Conservation (phyloP, 2,797 vertebrate genomes). For the Denticeps clupeoides region DNA sequence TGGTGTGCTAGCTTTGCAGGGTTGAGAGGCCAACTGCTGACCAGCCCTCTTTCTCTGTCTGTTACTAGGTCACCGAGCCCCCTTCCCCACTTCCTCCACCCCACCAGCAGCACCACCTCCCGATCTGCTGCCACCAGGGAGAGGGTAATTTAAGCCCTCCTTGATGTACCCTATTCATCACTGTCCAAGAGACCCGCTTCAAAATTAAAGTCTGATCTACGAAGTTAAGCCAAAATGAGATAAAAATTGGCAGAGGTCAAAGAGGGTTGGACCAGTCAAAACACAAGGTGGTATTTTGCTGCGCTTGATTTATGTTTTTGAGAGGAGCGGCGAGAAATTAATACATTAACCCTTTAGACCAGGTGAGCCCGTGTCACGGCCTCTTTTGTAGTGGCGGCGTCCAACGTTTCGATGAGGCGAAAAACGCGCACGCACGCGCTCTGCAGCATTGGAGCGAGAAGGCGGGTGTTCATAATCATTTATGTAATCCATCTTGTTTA, state of each 20-base stretch:
- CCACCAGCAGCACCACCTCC: conserved; percentile 39
- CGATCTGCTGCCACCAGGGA: conserved; percentile 73
- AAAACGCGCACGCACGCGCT: not conserved
- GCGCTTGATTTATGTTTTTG: conserved; percentile 68
- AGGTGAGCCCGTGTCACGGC: conserved; percentile 14
- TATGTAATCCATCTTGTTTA: no score
- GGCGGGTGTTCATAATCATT: no score
- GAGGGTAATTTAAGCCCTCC: conserved; percentile 88
- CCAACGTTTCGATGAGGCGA: not conserved
- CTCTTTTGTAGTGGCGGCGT: conserved; percentile 2
- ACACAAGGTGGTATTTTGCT: conserved; percentile 66
- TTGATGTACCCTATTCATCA: conserved; percentile 98
- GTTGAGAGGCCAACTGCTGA: conserved; percentile 76
- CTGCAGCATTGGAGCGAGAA: no score
- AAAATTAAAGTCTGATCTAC: conserved; percentile 99
- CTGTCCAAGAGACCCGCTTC: conserved; percentile 81
- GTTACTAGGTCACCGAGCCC: conserved; percentile 62
- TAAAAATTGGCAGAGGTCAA: conserved; percentile 96
- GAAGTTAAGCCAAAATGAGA: conserved; percentile 97
- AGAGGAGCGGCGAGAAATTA: conserved; percentile 42
- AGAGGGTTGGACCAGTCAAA: conserved; percentile 71
- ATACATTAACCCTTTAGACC: conserved; percentile 25
- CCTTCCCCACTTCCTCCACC: conserved; percentile 31
- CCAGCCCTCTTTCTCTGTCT: conserved; percentile 75
- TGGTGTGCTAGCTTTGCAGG: conserved; percentile 66